These are phyloP conservation scores for Galerucella nymphaeae DNA, from an alignment of 2,888 invertebrate genomes.

Conservation along the genomic window DNA sequence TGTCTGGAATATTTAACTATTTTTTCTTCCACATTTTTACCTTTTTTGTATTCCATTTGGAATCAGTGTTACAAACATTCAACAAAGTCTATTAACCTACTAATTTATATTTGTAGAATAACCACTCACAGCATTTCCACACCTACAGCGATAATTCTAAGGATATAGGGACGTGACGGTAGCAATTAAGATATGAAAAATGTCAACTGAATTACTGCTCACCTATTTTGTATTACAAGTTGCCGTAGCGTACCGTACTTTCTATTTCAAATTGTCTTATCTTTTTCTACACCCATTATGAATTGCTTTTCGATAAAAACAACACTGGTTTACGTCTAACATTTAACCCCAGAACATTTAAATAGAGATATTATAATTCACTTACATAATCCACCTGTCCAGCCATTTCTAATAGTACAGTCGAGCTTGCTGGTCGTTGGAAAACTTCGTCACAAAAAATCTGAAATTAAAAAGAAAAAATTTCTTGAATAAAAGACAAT, in stretches of 20 bases:
- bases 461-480: no score
- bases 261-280: constrained; percentile 32
- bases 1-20: no score
- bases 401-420: constrained; percentile 14
- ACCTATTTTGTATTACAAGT: constrained; percentile 5
- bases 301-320: constrained; percentile 25
- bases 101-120: neutral
- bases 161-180: constrained; percentile 19
- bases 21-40: no score
- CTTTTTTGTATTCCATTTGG: no score
- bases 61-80: neutral
- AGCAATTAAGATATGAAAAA: constrained; percentile 30
- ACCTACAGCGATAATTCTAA: constrained; percentile 18
- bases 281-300: constrained; percentile 28
- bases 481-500: no score
- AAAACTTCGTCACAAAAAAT: no score
- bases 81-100: neutral
- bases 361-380: constrained; percentile 24
- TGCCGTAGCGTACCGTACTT: constrained; percentile 19
- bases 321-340: constrained; percentile 34
- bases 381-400: constrained; percentile 24
- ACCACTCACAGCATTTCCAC: constrained; percentile 18
- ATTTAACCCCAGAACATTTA: constrained; percentile 36
- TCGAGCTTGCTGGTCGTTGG: neutral
- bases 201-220: constrained; percentile 20